Evolutionary conservation across 1,140 invertebrate genomes (phyloP).

Genomic region (Physella acuta): DNA sequence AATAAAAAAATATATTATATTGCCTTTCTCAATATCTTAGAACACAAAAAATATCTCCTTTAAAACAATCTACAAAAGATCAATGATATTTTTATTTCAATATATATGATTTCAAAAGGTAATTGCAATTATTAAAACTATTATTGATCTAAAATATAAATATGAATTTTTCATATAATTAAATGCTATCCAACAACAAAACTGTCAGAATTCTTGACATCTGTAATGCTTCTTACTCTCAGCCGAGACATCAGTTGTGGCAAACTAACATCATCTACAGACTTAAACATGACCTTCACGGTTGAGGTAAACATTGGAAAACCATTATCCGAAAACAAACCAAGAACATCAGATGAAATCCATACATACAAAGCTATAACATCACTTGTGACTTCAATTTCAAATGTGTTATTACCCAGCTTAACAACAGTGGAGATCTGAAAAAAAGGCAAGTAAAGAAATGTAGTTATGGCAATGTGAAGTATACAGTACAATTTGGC

Average conservation of each 20-base stretch:
- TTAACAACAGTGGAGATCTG: background rate
- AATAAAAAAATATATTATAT: too few species aligned
- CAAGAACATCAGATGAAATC: background rate
- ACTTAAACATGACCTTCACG: background rate
- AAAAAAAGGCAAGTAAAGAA: background rate
- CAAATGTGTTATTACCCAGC: background rate
- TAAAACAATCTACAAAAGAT: background rate
- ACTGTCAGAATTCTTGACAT: background rate
- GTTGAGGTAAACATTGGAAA: constrained; percentile 5
- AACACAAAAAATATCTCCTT: background rate
- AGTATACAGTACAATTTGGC: too few species aligned
- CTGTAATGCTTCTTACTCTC: background rate
- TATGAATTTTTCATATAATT: background rate
- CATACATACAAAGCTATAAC: constrained; percentile 13
- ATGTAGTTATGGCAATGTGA: too few species aligned
- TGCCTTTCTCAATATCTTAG: background rate
- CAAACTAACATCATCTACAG: background rate
- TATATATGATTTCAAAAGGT: background rate
- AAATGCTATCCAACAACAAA: background rate
- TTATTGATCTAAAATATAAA: background rate
- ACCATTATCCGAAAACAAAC: constrained; percentile 15
- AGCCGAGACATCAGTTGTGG: background rate
- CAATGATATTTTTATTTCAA: constrained; percentile 3
- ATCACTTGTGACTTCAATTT: constrained; percentile 12
- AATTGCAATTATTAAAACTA: background rate